Evolutionary conservation across 2,113 vertebrate species (phyloP).

Genomic region (Ciconia boyciana): DNA sequence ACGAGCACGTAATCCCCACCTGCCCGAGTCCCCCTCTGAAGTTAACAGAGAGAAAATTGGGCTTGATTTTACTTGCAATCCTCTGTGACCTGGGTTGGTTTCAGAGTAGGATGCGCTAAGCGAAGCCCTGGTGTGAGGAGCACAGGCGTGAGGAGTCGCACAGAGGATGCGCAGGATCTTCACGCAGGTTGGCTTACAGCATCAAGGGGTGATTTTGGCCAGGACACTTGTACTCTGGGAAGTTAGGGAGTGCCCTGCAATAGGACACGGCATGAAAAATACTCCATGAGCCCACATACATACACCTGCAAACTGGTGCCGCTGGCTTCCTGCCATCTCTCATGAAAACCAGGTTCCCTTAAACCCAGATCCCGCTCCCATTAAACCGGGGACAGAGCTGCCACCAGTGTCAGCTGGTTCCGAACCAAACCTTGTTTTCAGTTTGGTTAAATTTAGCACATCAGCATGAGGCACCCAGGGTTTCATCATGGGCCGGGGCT

Average conservation of each 20-base stretch:
- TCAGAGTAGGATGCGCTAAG: no score
- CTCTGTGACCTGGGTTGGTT: not conserved
- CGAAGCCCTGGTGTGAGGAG: not conserved
- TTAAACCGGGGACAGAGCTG: no score
- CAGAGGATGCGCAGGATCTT: not conserved
- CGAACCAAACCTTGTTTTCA: not conserved
- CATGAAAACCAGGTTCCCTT: not conserved
- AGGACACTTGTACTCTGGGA: not conserved
- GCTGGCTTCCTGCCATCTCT: not conserved
- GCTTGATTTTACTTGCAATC: not conserved
- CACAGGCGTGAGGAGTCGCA: not conserved
- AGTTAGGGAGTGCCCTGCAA: not conserved
- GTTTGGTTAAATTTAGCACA: not conserved
- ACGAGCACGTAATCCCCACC: no score
- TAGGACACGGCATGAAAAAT: not conserved
- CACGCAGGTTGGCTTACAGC: not conserved
- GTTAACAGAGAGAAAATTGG: not conserved
- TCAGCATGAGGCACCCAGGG: fast-evolving
- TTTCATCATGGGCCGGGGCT: not conserved
- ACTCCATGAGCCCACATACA: fast-evolving
- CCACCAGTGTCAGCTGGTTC: not conserved
- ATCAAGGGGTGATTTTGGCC: not conserved
- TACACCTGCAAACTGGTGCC: fast-evolving
- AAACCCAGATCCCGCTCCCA: fast-evolving
- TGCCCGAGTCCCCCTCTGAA: not conserved